phyloP scores from a whole-genome alignment of 2,113 vertebrate genomes.

The Anoura caudifer region DNA sequence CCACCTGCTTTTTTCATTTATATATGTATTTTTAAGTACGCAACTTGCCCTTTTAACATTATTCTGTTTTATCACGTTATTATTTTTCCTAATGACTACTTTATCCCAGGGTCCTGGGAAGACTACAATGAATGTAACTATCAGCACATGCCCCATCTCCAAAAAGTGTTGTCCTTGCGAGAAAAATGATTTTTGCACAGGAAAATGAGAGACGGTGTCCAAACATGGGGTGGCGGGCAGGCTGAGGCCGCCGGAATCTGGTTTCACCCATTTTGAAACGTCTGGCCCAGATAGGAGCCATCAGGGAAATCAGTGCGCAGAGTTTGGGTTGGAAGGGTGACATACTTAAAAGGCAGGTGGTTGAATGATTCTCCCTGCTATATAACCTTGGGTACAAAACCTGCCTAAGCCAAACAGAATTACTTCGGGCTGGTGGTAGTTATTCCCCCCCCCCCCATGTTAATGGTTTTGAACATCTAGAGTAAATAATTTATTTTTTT shows the following conservation, averaged over 20 bases:
- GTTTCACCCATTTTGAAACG: not conserved
- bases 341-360: conserved; percentile 5
- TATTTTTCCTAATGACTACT: not conserved
- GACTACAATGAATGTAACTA: not conserved
- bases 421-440: conserved; percentile 25
- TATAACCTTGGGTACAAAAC: conserved; percentile 31
- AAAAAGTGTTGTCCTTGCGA: not conserved
- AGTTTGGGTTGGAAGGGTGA: not conserved
- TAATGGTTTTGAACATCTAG: conserved; percentile 43
- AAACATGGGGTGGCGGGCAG: not conserved
- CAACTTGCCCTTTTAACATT: not conserved
- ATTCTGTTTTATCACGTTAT: not conserved
- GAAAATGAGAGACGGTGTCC: not conserved
- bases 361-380: conserved; percentile 1
- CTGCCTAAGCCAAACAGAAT: not conserved
- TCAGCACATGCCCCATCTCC: not conserved
- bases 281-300: not conserved
- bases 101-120: not conserved
- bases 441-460: not conserved
- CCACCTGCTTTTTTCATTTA: not conserved
- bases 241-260: not conserved
- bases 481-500: conserved; percentile 49
- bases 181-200: not conserved
- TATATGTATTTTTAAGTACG: not conserved
- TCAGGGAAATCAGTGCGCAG: not conserved